Evolutionary conservation across 2,888 invertebrate genomes (phyloP), one percentile per base, ranked within the genome.

Genomic region (Nomada ferruginata): DNA sequence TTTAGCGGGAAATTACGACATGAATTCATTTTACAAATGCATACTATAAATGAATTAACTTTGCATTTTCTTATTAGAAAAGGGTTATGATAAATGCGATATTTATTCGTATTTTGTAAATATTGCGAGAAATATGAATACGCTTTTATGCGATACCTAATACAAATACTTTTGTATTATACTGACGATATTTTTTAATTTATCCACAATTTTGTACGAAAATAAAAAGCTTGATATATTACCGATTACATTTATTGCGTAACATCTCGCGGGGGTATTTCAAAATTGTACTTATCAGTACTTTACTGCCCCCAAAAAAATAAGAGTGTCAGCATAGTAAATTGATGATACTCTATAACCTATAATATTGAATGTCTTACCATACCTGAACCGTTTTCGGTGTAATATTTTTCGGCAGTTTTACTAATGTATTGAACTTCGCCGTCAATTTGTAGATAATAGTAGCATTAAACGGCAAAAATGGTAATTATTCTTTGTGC

Each of bases 401-500:
- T n/a, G 26, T 18, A 20, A 29, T 3, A 69, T 64, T 59, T 47
- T 57, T 20, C 50, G 44, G n/a, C 23, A 23, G 20, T 47, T 64
- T 26, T 63, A 79, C 26, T 5, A 20, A 57, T 18, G 60, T 64
- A 23, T 70, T 55, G 20, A 26, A 55, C 20, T 57, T 66, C 18
- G 26, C 47, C 26, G 29, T 65, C 20, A 53, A 47, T 57, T 36
- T 42, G 5, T 42, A 47, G 11, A 64, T 47, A 76, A 55, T 53
- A 18, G 29, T 57, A 50, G 63, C 63, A 70, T 26, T 57, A 26
- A 65, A 63, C 5, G 4, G 9, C 52, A 60, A 72, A 76, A 65
- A 82, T 82, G 82, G 82, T 80, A 79, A 82, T 68, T 71, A 75
- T 59, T 59, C 57, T 47, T 52, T 44, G 23, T 11, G 20, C 50